Percentiles rank a stretch among this genome's conserved stretches.
phyloP scores from a whole-genome alignment of 1,140 invertebrate species.

The Lamellibrachia luymesi region DNA sequence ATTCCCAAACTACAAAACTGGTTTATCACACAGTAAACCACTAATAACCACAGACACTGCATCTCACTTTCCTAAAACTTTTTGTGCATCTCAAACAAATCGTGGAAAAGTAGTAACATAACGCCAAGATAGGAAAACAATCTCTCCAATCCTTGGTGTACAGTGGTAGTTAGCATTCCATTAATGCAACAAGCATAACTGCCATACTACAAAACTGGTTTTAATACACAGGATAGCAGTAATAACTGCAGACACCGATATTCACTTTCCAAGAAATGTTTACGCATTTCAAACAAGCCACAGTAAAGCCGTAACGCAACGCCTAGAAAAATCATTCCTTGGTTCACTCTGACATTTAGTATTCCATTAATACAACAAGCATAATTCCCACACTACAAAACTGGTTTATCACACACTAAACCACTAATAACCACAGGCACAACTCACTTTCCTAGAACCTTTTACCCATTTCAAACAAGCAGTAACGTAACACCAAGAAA shows the following conservation, averaged over 20 bases:
- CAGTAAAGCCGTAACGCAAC: too few relatives aligned
- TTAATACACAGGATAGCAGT: too few relatives aligned
- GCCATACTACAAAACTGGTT: too few relatives aligned
- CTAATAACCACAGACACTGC: not conserved
- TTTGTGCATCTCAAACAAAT: not conserved
- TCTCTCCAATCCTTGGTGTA: too few relatives aligned
- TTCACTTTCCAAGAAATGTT: too few relatives aligned
- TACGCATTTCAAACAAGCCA: too few relatives aligned
- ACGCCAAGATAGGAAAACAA: too few relatives aligned
- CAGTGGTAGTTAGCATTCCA: too few relatives aligned
- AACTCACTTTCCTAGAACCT: not conserved
- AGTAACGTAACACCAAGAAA: not conserved
- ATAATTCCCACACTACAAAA: not conserved
- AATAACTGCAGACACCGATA: too few relatives aligned
- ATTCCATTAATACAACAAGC: not conserved
- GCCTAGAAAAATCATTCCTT: too few relatives aligned
- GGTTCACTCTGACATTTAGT: not conserved
- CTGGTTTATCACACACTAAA: not conserved
- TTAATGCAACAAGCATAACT: too few relatives aligned
- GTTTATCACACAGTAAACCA: not conserved
- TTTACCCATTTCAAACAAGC: not conserved
- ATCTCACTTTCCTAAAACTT: not conserved
- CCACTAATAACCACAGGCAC: not conserved
- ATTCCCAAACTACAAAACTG: not conserved
- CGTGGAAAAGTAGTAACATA: not conserved